Conservation (phyloP, 2,113 vertebrate species). For the Theristicus caerulescens region DNA sequence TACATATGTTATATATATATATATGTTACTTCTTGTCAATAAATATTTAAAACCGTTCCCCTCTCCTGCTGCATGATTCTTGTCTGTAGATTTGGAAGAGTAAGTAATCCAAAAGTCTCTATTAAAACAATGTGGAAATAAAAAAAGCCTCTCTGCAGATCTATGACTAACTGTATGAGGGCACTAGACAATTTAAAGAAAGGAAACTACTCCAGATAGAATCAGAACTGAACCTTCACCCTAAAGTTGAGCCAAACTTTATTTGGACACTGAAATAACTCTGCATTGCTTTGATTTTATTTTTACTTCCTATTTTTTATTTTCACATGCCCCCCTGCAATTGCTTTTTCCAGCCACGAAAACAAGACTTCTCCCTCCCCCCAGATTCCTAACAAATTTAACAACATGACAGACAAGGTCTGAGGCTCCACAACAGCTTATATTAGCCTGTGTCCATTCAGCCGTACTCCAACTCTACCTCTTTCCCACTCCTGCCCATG, state of each 20-base stretch:
- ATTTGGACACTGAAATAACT: neutral
- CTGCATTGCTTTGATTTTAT: neutral
- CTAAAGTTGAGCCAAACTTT: neutral
- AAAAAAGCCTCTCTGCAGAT: neutral
- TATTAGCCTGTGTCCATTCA: neutral
- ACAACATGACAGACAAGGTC: neutral
- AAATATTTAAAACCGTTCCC: neutral
- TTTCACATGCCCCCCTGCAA: neutral
- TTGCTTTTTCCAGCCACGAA: neutral
- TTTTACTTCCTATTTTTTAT: constrained; percentile 14
- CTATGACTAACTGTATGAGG: neutral
- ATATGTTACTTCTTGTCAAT: neutral
- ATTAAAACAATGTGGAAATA: neutral
- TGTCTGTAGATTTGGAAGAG: neutral
- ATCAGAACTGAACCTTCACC: constrained; percentile 43
- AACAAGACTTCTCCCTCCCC: neutral
- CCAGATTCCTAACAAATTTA: neutral
- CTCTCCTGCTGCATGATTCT: neutral
- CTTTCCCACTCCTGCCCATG: neutral
- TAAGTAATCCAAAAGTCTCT: neutral
- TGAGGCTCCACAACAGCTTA: neutral
- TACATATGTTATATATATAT: too few relatives aligned
- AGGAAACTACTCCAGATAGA: constrained; percentile 11
- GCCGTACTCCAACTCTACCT: neutral
- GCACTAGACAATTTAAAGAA: neutral